Evolutionary conservation across 2,888 invertebrate genomes (phyloP).

Genomic region (Patella ulyssiponensis): DNA sequence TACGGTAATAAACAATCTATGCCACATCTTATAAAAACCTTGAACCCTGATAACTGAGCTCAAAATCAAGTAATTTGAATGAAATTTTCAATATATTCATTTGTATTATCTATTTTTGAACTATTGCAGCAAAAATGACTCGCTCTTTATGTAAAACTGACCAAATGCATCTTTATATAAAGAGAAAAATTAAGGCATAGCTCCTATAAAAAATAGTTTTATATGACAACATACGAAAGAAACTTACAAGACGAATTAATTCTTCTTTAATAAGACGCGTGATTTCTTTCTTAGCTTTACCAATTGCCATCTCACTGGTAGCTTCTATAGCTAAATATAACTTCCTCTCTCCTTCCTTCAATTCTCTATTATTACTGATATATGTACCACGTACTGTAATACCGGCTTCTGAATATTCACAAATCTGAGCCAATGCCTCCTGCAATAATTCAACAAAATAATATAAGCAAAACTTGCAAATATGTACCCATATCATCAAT

Average conservation of each 20-base stretch:
- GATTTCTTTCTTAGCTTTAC: slow-evolving; percentile 81
- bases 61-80: too few relatives aligned
- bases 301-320: slow-evolving; percentile 89
- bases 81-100: too few relatives aligned
- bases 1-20: too few relatives aligned
- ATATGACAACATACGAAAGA: background rate
- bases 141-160: background rate
- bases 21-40: too few relatives aligned
- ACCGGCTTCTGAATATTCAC: slow-evolving; percentile 99
- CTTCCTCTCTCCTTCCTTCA: slow-evolving; percentile 82
- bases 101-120: too few relatives aligned
- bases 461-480: too few relatives aligned
- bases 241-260: slow-evolving; percentile 82
- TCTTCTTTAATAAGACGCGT: slow-evolving; percentile 98
- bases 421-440: slow-evolving; percentile 97
- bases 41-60: too few relatives aligned
- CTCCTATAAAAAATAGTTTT: background rate
- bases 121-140: too few relatives aligned
- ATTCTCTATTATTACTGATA: slow-evolving; percentile 90
- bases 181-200: background rate
- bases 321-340: slow-evolving; percentile 99
- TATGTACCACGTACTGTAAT: slow-evolving; percentile 97
- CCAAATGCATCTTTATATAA: background rate
- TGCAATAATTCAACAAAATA: slow-evolving; percentile 68
- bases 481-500: too few relatives aligned